Evolutionary conservation across 2,888 invertebrate species (phyloP).

Genomic region (Masnerella sp.): DNA sequence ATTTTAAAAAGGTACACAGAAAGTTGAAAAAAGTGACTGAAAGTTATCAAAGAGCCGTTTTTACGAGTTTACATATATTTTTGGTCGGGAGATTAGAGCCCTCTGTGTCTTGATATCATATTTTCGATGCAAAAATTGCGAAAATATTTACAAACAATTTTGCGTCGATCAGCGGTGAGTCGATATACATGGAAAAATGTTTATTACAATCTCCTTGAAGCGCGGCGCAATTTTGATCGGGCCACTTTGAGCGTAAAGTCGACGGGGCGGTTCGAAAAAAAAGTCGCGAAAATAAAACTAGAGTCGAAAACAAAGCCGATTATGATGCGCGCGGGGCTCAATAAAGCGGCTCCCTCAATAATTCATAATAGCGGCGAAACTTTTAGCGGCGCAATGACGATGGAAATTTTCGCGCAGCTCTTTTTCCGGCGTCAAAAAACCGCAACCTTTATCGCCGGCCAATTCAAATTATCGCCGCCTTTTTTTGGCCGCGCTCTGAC

Average conservation of each 20-base stretch:
- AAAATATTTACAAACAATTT: constrained; percentile 24
- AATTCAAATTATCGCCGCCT: constrained; percentile 36
- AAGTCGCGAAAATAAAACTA: not conserved
- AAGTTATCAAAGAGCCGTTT: too few species aligned
- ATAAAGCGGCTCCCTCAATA: constrained; percentile 44
- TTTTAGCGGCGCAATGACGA: constrained; percentile 37
- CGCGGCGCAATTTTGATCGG: constrained; percentile 16
- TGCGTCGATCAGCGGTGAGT: constrained; percentile 6
- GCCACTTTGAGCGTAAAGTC: constrained; percentile 28
- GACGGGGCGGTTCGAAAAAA: constrained; percentile 10
- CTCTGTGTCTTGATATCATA: not conserved
- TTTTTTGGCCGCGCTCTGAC: constrained; percentile 25
- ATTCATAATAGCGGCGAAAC: constrained; percentile 43
- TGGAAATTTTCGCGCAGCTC: constrained; percentile 29
- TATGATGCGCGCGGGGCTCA: constrained; percentile 27
- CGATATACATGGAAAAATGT: constrained; percentile 12
- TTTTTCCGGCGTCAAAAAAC: constrained; percentile 27
- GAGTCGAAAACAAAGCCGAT: constrained; percentile 29
- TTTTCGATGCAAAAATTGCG: constrained; percentile 2
- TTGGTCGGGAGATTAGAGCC: not conserved
- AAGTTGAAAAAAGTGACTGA: too few species aligned
- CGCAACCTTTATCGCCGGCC: constrained; percentile 35
- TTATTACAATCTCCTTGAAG: constrained; percentile 26
- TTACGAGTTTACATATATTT: too few species aligned
- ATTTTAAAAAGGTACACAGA: too few species aligned